These are phyloP conservation scores for Micrasema longulum DNA, from an alignment of 1,140 invertebrate genomes.

Conservation along the genomic window DNA sequence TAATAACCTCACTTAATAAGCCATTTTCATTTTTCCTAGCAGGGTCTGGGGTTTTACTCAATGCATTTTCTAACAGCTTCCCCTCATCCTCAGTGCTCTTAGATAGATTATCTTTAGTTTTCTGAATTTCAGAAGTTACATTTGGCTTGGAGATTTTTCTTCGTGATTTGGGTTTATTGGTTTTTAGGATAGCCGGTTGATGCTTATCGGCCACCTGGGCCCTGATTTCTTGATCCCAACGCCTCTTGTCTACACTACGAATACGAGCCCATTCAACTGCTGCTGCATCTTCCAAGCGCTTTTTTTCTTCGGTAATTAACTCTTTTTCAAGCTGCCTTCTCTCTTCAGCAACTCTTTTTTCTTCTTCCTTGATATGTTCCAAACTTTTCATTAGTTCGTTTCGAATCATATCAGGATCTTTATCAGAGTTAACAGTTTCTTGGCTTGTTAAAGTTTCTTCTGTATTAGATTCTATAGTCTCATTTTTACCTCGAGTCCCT, in stretches of 20 bases:
- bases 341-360: neutral
- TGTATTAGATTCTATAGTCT: too few species aligned
- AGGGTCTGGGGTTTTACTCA: conserved; percentile 17
- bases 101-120: conserved; percentile 9
- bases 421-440: too few species aligned
- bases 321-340: neutral
- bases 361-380: too few species aligned
- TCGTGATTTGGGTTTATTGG: too few species aligned
- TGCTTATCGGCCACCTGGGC: conserved; percentile 3
- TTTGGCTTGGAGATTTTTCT: conserved; percentile 34
- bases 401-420: conserved; percentile 11
- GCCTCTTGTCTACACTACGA: conserved; percentile 17
- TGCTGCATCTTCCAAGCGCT: neutral
- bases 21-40: too few species aligned
- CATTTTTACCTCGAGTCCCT: too few species aligned
- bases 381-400: too few species aligned
- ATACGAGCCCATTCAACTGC: conserved; percentile 29
- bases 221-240: conserved; percentile 45
- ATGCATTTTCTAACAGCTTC: conserved; percentile 44
- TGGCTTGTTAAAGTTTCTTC: too few species aligned
- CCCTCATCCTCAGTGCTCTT: conserved; percentile 34
- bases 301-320: conserved; percentile 8
- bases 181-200: conserved; percentile 2
- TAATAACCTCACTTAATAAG: too few species aligned
- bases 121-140: neutral